These are phyloP conservation scores for Drosophila infuscata DNA, from an alignment of 2,888 invertebrate genomes.

Conservation along the genomic window DNA sequence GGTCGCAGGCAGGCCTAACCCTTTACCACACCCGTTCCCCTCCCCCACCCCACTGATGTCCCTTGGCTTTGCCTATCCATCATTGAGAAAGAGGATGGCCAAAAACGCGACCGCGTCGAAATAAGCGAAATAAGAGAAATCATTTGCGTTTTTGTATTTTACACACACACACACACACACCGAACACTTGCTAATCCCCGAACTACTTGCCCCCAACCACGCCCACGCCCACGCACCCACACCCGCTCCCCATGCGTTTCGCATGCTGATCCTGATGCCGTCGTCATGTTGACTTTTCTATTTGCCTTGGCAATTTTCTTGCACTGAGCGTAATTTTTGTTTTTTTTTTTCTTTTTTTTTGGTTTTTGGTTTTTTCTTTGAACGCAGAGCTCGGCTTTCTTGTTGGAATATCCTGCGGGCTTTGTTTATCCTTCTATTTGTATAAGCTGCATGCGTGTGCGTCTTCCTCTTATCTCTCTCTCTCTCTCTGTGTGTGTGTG, in stretches of 20 bases:
- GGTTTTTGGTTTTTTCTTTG: conserved; percentile 45
- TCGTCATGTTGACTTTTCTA: conserved; percentile 75
- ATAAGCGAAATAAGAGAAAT: conserved; percentile 75
- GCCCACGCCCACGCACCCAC: not conserved
- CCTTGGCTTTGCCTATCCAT: conserved; percentile 29
- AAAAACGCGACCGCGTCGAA: conserved; percentile 58
- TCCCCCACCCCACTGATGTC: not conserved
- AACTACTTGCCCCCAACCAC: not conserved
- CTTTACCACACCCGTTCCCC: not conserved
- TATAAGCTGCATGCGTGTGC: conserved; percentile 47
- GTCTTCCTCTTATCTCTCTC: not conserved
- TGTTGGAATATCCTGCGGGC: conserved; percentile 73
- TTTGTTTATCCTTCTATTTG: conserved; percentile 73
- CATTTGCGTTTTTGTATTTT: conserved; percentile 72
- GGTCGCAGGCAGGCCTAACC: conserved; percentile 4
- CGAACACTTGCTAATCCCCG: conserved; percentile 53
- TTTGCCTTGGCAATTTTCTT: conserved; percentile 75
- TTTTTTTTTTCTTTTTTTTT: not conserved
- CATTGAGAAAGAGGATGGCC: conserved; percentile 15
- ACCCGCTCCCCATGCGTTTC: conserved; percentile 19
- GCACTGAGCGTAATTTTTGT: conserved; percentile 39
- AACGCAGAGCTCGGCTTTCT: conserved; percentile 36
- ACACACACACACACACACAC: conserved; percentile 26
- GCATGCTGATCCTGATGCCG: conserved; percentile 49
- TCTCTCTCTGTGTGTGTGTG: conserved; percentile 9